Percentiles rank a stretch among this genome's conserved stretches.
These are phyloP conservation scores for Diarsia mendica DNA, from an alignment of 2,888 invertebrate genomes.

Conservation along the genomic window DNA sequence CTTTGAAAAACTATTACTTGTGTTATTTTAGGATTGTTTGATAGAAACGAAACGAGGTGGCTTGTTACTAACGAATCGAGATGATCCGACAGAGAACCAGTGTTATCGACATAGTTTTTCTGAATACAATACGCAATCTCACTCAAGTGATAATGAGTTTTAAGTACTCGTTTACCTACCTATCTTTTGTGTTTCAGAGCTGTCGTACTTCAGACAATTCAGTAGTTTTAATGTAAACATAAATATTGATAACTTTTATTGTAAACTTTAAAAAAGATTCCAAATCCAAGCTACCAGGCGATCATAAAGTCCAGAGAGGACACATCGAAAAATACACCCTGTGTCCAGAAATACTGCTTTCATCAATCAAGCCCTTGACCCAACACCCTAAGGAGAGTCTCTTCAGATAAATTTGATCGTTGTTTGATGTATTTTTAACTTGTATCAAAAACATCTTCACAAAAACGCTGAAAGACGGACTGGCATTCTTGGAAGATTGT, in stretches of 20 bases:
- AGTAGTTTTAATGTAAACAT: no score
- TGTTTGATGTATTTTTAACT: slow-evolving; percentile 31
- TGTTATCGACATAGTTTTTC: no score
- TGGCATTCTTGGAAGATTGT: background rate
- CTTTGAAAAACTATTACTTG: background rate
- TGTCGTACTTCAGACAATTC: no score
- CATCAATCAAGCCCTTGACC: slow-evolving; percentile 26
- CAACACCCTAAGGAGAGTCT: slow-evolving; percentile 5
- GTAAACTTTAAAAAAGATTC: no score
- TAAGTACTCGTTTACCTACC: no score
- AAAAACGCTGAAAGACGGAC: slow-evolving; percentile 8
- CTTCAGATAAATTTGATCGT: slow-evolving; percentile 12
- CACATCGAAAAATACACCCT: background rate
- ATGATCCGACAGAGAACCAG: no score
- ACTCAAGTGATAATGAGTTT: no score
- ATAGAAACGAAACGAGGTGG: no score
- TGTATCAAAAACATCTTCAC: slow-evolving; percentile 18
- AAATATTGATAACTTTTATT: no score
- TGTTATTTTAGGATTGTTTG: background rate
- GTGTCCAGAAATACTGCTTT: slow-evolving; percentile 9
- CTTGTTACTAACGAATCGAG: no score
- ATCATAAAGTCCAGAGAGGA: background rate
- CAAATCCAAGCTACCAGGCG: background rate
- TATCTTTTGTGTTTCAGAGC: no score
- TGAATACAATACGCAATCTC: no score